phyloP scores from a whole-genome alignment of 2,797 vertebrate genomes.

The Halcyon smyrnensis region DNA sequence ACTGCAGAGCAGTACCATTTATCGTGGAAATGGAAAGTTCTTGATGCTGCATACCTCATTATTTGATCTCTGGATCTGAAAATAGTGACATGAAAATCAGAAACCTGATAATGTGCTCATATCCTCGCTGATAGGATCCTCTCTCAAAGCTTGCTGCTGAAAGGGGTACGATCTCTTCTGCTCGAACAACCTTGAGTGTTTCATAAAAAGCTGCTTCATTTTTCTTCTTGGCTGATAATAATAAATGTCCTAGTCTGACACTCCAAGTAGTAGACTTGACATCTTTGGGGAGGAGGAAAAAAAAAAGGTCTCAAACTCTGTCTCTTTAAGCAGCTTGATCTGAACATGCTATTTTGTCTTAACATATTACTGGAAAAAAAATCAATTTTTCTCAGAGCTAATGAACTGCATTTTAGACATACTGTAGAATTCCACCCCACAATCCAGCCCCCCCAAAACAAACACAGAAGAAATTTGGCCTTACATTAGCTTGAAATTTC shows the following conservation, averaged over 20 bases:
- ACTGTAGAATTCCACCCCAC: neutral
- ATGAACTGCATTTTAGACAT: neutral
- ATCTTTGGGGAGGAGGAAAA: constrained; percentile 75
- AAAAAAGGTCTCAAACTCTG: neutral
- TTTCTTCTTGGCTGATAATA: constrained; percentile 91
- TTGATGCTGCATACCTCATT: neutral
- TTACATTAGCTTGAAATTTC: neutral
- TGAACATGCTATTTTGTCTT: neutral
- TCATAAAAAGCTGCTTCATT: constrained; percentile 86
- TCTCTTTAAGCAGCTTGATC: neutral
- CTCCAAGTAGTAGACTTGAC: constrained; percentile 92
- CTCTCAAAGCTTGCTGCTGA: constrained; percentile 98
- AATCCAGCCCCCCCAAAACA: neutral
- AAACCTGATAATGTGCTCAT: constrained; percentile 96
- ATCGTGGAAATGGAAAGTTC: neutral
- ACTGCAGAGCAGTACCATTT: neutral
- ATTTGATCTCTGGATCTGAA: neutral
- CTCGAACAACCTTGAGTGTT: constrained; percentile 90
- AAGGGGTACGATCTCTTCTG: constrained; percentile 95
- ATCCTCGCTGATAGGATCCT: constrained; percentile 97
- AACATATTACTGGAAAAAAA: neutral
- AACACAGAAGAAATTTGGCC: neutral
- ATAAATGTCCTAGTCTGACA: constrained; percentile 89
- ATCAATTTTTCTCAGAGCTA: neutral
- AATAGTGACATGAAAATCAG: neutral